Conservation (phyloP, 2,113 vertebrate genomes). For the Limanda limanda region DNA sequence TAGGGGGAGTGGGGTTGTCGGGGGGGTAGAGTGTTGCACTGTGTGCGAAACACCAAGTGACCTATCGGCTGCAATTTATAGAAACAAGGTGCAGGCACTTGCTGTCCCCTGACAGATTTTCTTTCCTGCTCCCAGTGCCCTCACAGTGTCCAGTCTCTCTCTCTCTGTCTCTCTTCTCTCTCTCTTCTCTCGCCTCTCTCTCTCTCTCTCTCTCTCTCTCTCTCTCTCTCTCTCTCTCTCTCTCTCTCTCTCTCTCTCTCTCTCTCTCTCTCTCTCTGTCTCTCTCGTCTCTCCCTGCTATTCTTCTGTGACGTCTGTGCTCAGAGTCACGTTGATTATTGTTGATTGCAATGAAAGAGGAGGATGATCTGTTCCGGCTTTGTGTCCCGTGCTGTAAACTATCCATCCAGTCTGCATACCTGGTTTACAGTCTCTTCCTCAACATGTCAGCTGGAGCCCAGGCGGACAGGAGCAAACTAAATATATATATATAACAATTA, state of each 20-base stretch:
- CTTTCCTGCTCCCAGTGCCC: slow-evolving; percentile 55
- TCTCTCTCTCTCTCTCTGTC: background rate
- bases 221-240: background rate
- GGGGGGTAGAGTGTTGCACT: slow-evolving; percentile 63
- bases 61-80: slow-evolving; percentile 84
- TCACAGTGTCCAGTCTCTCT: slow-evolving; percentile 5
- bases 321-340: slow-evolving; percentile 32
- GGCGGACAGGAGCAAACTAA: background rate
- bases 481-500: no score
- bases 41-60: slow-evolving; percentile 79
- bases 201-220: slow-evolving; percentile 1
- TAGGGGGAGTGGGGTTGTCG: slow-evolving; percentile 20
- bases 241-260: slow-evolving; percentile 2
- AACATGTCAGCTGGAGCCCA: slow-evolving; percentile 12
- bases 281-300: background rate
- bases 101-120: slow-evolving; percentile 70
- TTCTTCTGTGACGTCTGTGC: background rate
- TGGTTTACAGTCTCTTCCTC: slow-evolving; percentile 51
- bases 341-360: background rate
- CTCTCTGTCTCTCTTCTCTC: background rate
- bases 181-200: background rate
- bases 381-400: slow-evolving; percentile 8
- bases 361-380: background rate
- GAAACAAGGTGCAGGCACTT: slow-evolving; percentile 74
- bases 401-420: slow-evolving; percentile 34